phyloP scores from a whole-genome alignment of 30 jellyfish, hydroid and myxozoan species.

The Cassiopea andromeda region DNA sequence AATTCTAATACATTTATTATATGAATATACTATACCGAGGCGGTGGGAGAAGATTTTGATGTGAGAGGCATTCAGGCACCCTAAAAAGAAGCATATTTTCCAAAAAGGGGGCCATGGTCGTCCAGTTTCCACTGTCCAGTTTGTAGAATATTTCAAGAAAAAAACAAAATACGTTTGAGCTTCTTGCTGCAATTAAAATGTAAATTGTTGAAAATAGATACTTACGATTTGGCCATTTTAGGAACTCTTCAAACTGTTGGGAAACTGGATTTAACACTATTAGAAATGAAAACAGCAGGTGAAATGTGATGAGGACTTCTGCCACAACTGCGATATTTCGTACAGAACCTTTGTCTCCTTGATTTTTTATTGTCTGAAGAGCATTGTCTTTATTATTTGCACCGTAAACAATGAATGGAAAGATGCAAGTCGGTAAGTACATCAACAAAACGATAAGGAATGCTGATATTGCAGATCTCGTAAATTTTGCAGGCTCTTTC shows the following conservation, averaged over 20 bases:
- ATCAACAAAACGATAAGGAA: constrained; percentile 72
- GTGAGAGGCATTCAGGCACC: no score
- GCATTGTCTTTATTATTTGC: constrained; percentile 58
- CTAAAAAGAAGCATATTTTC: no score
- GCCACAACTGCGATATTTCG: constrained; percentile 65
- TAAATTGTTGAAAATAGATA: background rate
- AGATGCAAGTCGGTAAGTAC: constrained; percentile 83
- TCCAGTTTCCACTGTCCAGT: no score
- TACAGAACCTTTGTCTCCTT: constrained; percentile 75
- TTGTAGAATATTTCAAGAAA: no score
- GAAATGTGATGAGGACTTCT: constrained; percentile 81
- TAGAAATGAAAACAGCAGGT: constrained; percentile 83
- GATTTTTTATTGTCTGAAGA: constrained; percentile 57
- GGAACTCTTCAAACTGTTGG: constrained; percentile 90
- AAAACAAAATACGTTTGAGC: no score
- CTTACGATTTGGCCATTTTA: constrained; percentile 86
- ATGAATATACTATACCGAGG: no score
- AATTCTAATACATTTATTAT: no score
- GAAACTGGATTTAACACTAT: constrained; percentile 84
- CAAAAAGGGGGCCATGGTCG: no score
- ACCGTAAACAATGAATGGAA: constrained; percentile 91
- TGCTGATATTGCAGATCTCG: constrained; percentile 82
- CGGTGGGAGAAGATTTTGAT: no score
- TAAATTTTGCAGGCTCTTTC: constrained; percentile 82
- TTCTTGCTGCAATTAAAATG: no score